These are phyloP conservation scores for Lasioglossum malachurum DNA, from an alignment of 2,888 invertebrate species.

Conservation along the genomic window DNA sequence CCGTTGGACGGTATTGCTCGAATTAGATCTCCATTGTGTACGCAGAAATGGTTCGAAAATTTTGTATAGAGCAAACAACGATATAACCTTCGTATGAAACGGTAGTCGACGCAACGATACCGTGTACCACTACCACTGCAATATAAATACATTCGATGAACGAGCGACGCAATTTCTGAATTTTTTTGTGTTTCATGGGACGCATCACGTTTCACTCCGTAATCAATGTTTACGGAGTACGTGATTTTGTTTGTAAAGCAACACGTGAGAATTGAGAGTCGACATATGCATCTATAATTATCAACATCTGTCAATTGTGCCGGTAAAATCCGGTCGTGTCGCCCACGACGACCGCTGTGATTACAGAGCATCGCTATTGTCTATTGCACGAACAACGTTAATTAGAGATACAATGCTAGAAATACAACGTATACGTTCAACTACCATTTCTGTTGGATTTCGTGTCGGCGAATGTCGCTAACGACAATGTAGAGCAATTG, in stretches of 20 bases:
- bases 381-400: conserved; percentile 17
- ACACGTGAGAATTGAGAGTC: conserved; percentile 53
- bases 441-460: not conserved
- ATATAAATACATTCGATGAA: not conserved
- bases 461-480: not conserved
- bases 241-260: conserved; percentile 23
- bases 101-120: conserved; percentile 9
- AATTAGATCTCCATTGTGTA: conserved; percentile 1
- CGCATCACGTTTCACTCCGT: conserved; percentile 37
- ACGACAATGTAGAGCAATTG: not conserved
- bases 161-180: not conserved
- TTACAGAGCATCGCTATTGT: conserved; percentile 10
- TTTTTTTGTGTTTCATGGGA: not conserved
- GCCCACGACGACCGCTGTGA: conserved; percentile 24
- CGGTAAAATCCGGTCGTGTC: conserved; percentile 7
- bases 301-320: not conserved
- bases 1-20: not conserved
- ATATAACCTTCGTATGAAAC: not conserved
- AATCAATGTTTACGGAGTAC: not conserved
- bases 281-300: conserved; percentile 32
- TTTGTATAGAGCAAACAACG: not conserved
- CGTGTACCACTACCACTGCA: not conserved
- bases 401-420: not conserved
- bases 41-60: not conserved
- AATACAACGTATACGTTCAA: conserved; percentile 5